These are phyloP conservation scores for Fragum fragum DNA, from an alignment of 2,888 invertebrate genomes.

Conservation along the genomic window DNA sequence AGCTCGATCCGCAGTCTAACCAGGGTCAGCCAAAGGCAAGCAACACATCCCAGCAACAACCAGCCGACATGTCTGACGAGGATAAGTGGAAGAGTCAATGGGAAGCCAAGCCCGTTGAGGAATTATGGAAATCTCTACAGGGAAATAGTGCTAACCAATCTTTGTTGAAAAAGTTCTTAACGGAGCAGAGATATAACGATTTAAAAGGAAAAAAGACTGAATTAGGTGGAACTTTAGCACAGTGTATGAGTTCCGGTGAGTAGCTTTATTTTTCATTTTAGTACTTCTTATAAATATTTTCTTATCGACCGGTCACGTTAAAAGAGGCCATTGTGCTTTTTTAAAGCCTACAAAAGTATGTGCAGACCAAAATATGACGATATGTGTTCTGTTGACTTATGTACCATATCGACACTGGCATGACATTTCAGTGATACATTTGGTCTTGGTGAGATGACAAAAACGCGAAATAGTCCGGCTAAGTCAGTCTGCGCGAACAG, in stretches of 20 bases:
- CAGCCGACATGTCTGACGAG: conserved; percentile 39
- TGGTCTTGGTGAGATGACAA: too few relatives aligned
- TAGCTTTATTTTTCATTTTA: background rate
- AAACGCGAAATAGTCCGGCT: background rate
- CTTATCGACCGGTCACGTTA: too few relatives aligned
- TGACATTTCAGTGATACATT: too few relatives aligned
- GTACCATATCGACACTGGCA: too few relatives aligned
- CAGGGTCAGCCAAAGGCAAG: conserved; percentile 39
- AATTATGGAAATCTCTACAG: conserved; percentile 72
- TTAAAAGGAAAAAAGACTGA: conserved; percentile 77
- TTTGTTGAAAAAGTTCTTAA: conserved; percentile 91
- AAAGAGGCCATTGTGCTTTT: too few relatives aligned
- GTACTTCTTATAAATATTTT: too few relatives aligned
- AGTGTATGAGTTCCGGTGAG: conserved; percentile 91
- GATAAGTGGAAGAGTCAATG: conserved; percentile 60
- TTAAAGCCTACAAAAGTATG: too few relatives aligned
- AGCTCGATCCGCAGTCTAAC: conserved; percentile 55
- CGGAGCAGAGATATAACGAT: conserved; percentile 68
- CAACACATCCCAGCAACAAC: conserved; percentile 16
- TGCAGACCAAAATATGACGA: too few relatives aligned
- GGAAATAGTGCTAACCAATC: conserved; percentile 69
- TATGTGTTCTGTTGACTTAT: too few relatives aligned
- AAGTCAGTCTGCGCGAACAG: background rate
- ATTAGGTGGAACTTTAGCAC: conserved; percentile 79
- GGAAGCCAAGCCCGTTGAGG: conserved; percentile 49